Evolutionary conservation across 2,113 vertebrate genomes (phyloP), one percentile per base, ranked within the genome.

Genomic region (Steatornis caripensis): DNA sequence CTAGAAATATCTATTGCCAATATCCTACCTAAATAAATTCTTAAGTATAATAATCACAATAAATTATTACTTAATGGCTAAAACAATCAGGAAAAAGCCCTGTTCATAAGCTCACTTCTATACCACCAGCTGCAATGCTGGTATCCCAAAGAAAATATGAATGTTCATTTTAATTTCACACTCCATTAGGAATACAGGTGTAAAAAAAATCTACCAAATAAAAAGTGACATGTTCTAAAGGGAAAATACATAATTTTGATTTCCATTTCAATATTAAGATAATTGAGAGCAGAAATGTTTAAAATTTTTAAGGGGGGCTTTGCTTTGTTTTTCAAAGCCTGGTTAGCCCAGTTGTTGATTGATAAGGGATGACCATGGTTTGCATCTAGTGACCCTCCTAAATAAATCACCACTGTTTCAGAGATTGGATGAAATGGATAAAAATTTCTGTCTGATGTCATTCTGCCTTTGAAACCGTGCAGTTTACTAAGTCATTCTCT

Each of bases 141-240:
- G 24, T 62, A 49, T n/a, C 26, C n/a, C 79, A 81, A 93, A 86
- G 51, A 90, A 89, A 87, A 84, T 39, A 80, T 7, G 13, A 84
- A 49, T 55, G 49, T 49, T 87, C 57, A 43, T 83, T 94, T 93
- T 55, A 79, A 90, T 95, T 94, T 95, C 51, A 92, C 24, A 78
- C 39, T 87, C 37, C 51, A 81, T 77, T 83, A 96, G 48, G 46
- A 95, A 77, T 48, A 85, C n/a, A 87, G 29, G 46, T 89, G n/a
- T 37, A 92, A 95, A 90, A 93, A 95, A 90, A 61, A 49, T 21
- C 36, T 81, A 65, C 11, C 54, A 84, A 93, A 90, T 72, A 69
- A 84, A 95, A 95, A 89, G 70, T 54, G 61, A 90, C 26, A 74
- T 45, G 5, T 82, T 96, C 74, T 74, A 30, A 91, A 62, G 62